phyloP scores from a whole-genome alignment of 1,140 invertebrate genomes.

The Dinothrombium tinctorium region DNA sequence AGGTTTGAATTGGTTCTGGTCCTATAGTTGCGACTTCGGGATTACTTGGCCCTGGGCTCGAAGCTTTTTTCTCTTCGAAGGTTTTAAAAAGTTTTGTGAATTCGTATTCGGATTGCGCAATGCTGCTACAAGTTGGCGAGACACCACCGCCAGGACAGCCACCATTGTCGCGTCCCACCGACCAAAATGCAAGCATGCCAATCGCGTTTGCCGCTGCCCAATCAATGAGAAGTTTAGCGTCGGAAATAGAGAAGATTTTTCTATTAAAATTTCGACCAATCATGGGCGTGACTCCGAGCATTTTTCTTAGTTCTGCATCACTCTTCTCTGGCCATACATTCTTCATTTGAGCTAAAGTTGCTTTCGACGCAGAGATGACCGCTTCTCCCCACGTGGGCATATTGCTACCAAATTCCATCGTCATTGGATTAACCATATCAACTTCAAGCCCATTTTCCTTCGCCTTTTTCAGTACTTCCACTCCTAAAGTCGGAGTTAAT shows the following conservation, averaged over 20 bases:
- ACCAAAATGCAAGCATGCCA: conserved; percentile 16
- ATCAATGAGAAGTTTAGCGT: conserved; percentile 14
- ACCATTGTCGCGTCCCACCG: conserved; percentile 16
- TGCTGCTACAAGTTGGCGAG: conserved; percentile 6
- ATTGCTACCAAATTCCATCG: conserved; percentile 15
- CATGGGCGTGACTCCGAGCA: conserved; percentile 18
- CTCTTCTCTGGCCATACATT: conserved; percentile 15
- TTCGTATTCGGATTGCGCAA: conserved; percentile 5
- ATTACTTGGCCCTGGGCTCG: neutral
- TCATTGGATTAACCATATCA: conserved; percentile 18
- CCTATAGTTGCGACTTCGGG: neutral
- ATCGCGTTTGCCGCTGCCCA: conserved; percentile 16
- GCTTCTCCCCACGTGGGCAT: conserved; percentile 14
- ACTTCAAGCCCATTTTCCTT: conserved; percentile 14
- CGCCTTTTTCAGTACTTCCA: conserved; percentile 14
- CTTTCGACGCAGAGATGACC: conserved; percentile 13
- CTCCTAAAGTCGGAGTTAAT: conserved; percentile 15
- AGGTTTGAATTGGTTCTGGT: neutral
- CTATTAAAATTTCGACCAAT: conserved; percentile 17
- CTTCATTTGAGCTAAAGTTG: conserved; percentile 14
- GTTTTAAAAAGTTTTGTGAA: conserved; percentile 8
- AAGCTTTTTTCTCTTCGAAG: neutral
- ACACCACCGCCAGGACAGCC: conserved; percentile 6
- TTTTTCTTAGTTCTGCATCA: conserved; percentile 11
- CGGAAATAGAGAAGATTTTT: conserved; percentile 12